Base-by-base conservation (phyloP, 2,888 invertebrate species). In the Meiosimyza platycephala region DNA sequence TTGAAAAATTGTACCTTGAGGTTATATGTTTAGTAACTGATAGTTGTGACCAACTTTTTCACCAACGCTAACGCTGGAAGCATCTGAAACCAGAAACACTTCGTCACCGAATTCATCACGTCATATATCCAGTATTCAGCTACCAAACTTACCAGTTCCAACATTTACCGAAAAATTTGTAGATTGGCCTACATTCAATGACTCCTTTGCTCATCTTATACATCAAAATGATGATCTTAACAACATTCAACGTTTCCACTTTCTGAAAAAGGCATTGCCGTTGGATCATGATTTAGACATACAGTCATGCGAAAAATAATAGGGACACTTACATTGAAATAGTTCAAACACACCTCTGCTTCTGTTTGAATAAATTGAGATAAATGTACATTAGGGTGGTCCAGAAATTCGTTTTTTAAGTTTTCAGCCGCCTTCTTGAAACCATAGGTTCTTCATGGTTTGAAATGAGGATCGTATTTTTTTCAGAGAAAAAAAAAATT, bases 141-240 rank as follows among this genome's bases (percentile, higher is more conserved):
- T 68, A 13, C 74, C 74, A 16, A 28, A 52, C 6, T 33, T 74
- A n/a, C 65, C 69, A 18, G 65, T 73, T 6, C 73, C 68, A 12
- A 15, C 51, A 12, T 73, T 75, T 52, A 71, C 64, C 13, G 75
- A 68, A 3, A 73, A 67, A 47, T 71, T 73, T 51, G 73, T 64
- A 18, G 72, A 72, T 16, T 72, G 72, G 72, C 64, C 66, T 33
- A 18, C 59, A 7, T 74, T 74, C 22, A 64, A 71, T 22, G 74
- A 71, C 47, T 6, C 66, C 6, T 74, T 74, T 12, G 47, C 9
- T 47, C 62, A 28, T 22, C n/a, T 67, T 0, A 51, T 72, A 52
- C 63, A 75, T 54, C 18, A 16, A 12, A 72, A 72, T 33, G 9
- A 16, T 7, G 22, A 72, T 12, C n/a, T 75, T 9, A 71, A 66